phyloP scores from a whole-genome alignment of 1,140 invertebrate genomes.

The Drosophila mojavensis region DNA sequence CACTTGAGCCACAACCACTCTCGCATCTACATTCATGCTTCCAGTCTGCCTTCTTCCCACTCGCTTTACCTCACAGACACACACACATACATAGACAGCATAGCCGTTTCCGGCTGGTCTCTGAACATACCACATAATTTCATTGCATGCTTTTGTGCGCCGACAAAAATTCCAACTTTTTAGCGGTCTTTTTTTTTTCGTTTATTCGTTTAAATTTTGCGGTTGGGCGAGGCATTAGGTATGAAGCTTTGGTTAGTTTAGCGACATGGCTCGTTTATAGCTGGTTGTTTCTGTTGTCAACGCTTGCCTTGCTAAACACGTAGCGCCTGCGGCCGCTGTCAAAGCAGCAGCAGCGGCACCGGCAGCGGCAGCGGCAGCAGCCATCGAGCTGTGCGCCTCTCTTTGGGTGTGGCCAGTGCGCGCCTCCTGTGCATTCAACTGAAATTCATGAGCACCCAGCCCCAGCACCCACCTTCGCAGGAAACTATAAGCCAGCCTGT shows the following conservation, averaged over 20 bases:
- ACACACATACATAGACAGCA: not conserved
- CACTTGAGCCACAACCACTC: slow-evolving; percentile 59
- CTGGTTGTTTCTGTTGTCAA: slow-evolving; percentile 4
- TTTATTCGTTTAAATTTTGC: slow-evolving; percentile 2
- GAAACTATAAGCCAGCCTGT: slow-evolving; percentile 14
- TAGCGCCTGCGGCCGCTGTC: slow-evolving; percentile 10
- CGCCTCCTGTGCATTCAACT: slow-evolving; percentile 42
- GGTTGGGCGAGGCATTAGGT: not conserved
- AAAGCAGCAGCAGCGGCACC: slow-evolving; percentile 1
- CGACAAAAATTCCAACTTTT: slow-evolving; percentile 35
- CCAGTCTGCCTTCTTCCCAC: slow-evolving; percentile 1
- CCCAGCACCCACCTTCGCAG: not conserved
- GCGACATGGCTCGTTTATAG: slow-evolving; percentile 33
- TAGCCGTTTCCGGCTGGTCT: slow-evolving; percentile 25
- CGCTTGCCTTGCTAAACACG: slow-evolving; percentile 31
- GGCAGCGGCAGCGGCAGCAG: not conserved
- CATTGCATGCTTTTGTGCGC: slow-evolving; percentile 64
- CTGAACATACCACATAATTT: slow-evolving; percentile 60
- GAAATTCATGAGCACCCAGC: slow-evolving; percentile 32
- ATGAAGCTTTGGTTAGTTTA: slow-evolving; percentile 35
- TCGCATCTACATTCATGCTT: slow-evolving; percentile 17
- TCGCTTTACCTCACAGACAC: not conserved
- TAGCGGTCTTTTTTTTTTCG: not conserved
- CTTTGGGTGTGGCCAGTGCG: slow-evolving; percentile 54
- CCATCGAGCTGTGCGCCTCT: slow-evolving; percentile 18